Percentiles rank a stretch among this genome's conserved stretches.
phyloP scores from a whole-genome alignment of 2,888 invertebrate species.

The Plusia festucae region DNA sequence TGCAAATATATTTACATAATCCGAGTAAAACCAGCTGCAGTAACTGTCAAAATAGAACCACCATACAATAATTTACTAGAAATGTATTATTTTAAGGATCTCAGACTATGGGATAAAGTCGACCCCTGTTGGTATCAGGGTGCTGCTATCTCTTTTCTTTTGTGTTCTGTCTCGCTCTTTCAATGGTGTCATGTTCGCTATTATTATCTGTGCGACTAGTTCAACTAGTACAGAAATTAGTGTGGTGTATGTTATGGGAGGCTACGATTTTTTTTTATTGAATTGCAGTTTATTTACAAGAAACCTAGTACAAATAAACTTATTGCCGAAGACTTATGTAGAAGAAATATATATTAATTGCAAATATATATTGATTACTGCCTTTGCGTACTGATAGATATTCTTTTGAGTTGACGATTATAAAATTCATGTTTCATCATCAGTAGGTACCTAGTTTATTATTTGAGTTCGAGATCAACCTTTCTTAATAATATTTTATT shows the following conservation, averaged over 20 bases:
- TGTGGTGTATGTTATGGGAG: constrained; percentile 45
- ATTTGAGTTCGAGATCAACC: too few species aligned
- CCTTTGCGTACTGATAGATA: too few species aligned
- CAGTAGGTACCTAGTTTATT: too few species aligned
- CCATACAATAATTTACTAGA: constrained; percentile 22
- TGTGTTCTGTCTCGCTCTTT: constrained; percentile 46
- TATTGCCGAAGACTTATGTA: too few species aligned
- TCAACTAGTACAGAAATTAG: constrained; percentile 62
- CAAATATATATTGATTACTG: too few species aligned
- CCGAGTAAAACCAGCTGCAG: constrained; percentile 30
- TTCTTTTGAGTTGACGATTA: too few species aligned
- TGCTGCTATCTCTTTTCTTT: constrained; percentile 46
- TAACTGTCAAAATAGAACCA: constrained; percentile 32
- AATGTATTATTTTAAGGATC: constrained; percentile 37
- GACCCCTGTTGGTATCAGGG: constrained; percentile 21
- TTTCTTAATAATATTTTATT: too few species aligned
- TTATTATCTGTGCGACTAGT: constrained; percentile 61
- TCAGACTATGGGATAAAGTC: constrained; percentile 40
- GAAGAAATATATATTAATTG: too few species aligned
- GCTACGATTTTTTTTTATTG: not conserved
- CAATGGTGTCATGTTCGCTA: constrained; percentile 63
- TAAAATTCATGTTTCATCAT: too few species aligned
- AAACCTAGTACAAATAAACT: too few species aligned
- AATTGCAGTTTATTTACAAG: not conserved
- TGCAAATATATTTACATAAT: constrained; percentile 39